These are phyloP conservation scores for Pogoniulus pusillus DNA, from an alignment of 2,797 vertebrate genomes.

Conservation along the genomic window DNA sequence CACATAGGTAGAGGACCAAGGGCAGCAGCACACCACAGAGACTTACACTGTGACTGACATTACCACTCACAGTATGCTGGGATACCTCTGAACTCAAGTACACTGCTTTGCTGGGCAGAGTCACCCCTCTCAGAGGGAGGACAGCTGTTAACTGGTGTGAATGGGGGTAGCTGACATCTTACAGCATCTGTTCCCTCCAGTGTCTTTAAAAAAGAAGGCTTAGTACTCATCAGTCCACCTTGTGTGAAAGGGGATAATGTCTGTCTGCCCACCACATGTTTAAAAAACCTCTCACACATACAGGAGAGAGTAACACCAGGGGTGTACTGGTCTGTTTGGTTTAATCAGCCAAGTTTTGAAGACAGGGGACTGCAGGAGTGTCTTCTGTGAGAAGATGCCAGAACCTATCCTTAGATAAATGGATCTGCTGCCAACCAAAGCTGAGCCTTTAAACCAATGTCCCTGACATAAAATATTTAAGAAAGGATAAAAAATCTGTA, in stretches of 20 bases:
- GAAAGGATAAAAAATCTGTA: neutral
- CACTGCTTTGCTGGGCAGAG: neutral
- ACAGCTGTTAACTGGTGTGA: neutral
- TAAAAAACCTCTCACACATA: neutral
- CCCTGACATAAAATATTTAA: rapidly evolving
- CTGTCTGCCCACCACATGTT: neutral
- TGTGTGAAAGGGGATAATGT: neutral
- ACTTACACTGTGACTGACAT: rapidly evolving
- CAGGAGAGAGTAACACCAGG: neutral
- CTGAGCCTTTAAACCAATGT: neutral
- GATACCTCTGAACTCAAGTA: neutral
- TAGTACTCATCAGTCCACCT: neutral
- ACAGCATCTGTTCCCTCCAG: neutral
- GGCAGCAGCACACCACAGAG: neutral
- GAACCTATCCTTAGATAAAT: neutral
- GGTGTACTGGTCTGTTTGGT: neutral
- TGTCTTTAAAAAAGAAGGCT: neutral
- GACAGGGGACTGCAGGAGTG: neutral
- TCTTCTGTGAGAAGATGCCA: neutral
- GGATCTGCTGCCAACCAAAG: neutral
- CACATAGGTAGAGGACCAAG: neutral
- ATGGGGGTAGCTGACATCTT: neutral
- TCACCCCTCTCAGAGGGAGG: neutral
- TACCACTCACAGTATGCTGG: neutral
- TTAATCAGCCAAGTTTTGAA: neutral